These are phyloP conservation scores for Xestoiulus laeticollis DNA, from an alignment of 2,888 invertebrate genomes.

Conservation along the genomic window DNA sequence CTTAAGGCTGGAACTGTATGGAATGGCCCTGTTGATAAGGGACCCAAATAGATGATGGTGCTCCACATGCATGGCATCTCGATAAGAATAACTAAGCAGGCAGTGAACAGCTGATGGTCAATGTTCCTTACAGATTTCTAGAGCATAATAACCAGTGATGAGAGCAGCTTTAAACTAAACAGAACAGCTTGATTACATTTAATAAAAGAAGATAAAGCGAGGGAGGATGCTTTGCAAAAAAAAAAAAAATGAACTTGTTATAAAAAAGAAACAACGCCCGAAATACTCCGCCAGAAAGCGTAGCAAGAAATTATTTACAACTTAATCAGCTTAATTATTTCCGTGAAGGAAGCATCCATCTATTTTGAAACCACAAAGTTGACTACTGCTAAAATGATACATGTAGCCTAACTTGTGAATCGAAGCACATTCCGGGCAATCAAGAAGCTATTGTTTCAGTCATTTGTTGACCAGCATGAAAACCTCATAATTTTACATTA, in stretches of 20 bases:
- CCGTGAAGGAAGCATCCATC: neutral
- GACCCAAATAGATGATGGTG: too few relatives aligned
- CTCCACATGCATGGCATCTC: too few relatives aligned
- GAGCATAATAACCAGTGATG: conserved; percentile 27
- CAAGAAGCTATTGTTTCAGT: neutral
- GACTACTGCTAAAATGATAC: neutral
- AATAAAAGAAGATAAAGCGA: neutral
- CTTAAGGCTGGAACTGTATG: too few relatives aligned
- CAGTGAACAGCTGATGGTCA: neutral
- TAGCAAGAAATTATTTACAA: conserved; percentile 8
- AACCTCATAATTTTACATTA: neutral
- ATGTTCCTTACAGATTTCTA: neutral
- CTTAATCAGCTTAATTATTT: neutral
- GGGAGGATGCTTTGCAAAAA: neutral
- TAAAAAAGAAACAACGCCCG: neutral
- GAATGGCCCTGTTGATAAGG: neutral
- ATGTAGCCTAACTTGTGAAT: neutral
- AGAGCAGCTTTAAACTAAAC: neutral
- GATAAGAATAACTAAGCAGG: neutral
- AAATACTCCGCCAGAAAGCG: neutral
- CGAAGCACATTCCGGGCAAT: neutral
- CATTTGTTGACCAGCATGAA: neutral
- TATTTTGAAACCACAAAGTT: neutral
- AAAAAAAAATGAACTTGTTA: neutral
- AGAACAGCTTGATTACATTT: neutral